Conservation (phyloP, 2,888 invertebrate genomes). For the Anoplius nigerrimus region DNA sequence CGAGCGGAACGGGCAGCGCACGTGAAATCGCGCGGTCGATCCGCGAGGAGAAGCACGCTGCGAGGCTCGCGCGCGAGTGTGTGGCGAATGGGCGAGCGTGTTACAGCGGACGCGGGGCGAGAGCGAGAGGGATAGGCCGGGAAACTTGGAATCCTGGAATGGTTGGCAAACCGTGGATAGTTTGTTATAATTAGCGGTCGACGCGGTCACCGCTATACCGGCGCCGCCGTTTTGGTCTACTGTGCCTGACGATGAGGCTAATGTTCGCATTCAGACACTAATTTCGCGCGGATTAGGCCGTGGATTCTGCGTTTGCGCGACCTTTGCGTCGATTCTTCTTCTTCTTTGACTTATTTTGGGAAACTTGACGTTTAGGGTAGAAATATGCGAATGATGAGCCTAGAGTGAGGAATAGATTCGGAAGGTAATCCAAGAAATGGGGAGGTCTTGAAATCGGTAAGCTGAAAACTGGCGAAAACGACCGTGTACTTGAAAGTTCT, state of each 20-base stretch:
- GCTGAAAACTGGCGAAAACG: no score
- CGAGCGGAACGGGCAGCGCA: constrained; percentile 26
- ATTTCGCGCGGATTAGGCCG: constrained; percentile 40
- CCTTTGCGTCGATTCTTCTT: no score
- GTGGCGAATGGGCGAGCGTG: no score
- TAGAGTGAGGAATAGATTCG: no score
- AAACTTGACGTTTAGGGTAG: no score
- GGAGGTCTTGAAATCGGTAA: no score
- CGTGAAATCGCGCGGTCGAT: constrained; percentile 36
- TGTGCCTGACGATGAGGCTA: constrained; percentile 45
- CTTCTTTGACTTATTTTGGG: no score
- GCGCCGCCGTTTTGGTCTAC: constrained; percentile 35
- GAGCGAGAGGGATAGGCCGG: constrained; percentile 6
- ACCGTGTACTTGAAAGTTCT: no score
- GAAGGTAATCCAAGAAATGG: no score
- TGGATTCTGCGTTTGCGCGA: not conserved
- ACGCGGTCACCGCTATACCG: constrained; percentile 54
- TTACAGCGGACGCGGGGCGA: not conserved
- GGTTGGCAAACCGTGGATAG: constrained; percentile 41
- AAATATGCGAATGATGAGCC: no score
- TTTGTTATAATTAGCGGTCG: constrained; percentile 62
- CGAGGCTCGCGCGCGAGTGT: no score
- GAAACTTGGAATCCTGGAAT: constrained; percentile 43
- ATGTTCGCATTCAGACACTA: constrained; percentile 49
- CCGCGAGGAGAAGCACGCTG: constrained; percentile 10